Percentiles rank a stretch among this genome's conserved stretches.
phyloP scores from a whole-genome alignment of 1,140 invertebrate genomes.

The Tribolium madens region DNA sequence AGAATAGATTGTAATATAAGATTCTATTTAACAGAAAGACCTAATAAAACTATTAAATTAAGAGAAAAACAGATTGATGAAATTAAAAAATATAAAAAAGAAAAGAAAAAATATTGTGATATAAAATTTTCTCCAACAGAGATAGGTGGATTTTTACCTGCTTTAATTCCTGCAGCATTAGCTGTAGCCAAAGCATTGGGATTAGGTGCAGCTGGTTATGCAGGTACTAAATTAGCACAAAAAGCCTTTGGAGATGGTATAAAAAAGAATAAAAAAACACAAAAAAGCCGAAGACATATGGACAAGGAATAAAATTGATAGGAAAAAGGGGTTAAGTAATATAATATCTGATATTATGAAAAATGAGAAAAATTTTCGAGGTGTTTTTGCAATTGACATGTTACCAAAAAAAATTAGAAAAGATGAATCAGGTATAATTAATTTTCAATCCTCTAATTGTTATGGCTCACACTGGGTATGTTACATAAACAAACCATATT shows the following conservation, averaged over 20 bases:
- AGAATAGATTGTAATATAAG: constrained; percentile 37
- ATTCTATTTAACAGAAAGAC: constrained; percentile 36
- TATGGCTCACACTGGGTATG: constrained; percentile 34
- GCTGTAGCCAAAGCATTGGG: constrained; percentile 42
- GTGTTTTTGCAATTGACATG: constrained; percentile 40
- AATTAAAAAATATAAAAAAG: constrained; percentile 37
- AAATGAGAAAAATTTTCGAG: constrained; percentile 30
- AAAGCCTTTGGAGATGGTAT: constrained; percentile 13
- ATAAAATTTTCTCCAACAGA: constrained; percentile 39
- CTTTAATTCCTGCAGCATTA: constrained; percentile 41
- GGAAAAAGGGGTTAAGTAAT: constrained; percentile 39
- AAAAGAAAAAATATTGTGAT: constrained; percentile 42
- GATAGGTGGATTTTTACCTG: constrained; percentile 36
- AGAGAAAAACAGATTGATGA: constrained; percentile 41
- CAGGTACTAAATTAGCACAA: constrained; percentile 43
- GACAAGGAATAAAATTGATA: constrained; percentile 9
- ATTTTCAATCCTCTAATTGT: constrained; percentile 42
- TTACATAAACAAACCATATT: constrained; percentile 44
- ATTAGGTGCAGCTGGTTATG: constrained; percentile 43
- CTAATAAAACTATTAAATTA: constrained; percentile 43
- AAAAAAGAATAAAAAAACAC: too few relatives aligned
- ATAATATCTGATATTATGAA: constrained; percentile 32
- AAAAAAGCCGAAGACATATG: constrained; percentile 1
- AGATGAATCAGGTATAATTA: constrained; percentile 43
- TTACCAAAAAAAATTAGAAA: constrained; percentile 44